These are phyloP conservation scores for Altica lythri DNA, from an alignment of 2,888 invertebrate genomes.

Conservation along the genomic window DNA sequence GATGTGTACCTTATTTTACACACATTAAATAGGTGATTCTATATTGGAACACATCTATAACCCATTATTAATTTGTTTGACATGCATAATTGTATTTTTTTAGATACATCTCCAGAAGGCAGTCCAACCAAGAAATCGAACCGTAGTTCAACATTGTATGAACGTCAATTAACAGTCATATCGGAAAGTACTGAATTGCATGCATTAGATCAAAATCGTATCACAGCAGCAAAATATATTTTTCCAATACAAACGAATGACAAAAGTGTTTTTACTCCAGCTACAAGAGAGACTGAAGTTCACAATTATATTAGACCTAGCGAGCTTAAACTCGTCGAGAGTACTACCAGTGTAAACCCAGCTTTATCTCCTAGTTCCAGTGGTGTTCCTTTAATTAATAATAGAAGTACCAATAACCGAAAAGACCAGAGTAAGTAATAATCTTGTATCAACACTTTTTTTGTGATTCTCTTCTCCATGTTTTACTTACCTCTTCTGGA, in stretches of 20 bases:
- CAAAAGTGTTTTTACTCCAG: constrained; percentile 45
- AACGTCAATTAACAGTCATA: constrained; percentile 70
- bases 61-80: no score
- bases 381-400: constrained; percentile 67
- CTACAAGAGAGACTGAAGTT: constrained; percentile 26
- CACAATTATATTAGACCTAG: constrained; percentile 39
- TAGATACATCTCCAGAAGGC: constrained; percentile 65
- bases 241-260: constrained; percentile 55
- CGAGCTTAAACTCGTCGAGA: constrained; percentile 42
- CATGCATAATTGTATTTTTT: constrained; percentile 25
- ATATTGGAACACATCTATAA: no score
- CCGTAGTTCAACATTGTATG: constrained; percentile 66
- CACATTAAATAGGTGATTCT: no score
- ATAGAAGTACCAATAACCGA: constrained; percentile 48
- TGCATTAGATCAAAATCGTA: constrained; percentile 62
- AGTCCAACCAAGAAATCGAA: constrained; percentile 62
- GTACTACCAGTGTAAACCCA: constrained; percentile 36
- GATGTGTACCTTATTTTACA: no score
- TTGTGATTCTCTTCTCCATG: no score
- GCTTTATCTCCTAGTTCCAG: constrained; percentile 68
- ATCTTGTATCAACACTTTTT: no score
- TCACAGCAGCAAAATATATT: constrained; percentile 58
- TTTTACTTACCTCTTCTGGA: no score
- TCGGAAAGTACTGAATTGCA: constrained; percentile 73
- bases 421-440: constrained; percentile 45